A percentile compares a stretch with the other conserved stretches of the same genome.
Evolutionary conservation across 2,888 invertebrate genomes (phyloP).

Genomic region (Tetragonisca angustula): DNA sequence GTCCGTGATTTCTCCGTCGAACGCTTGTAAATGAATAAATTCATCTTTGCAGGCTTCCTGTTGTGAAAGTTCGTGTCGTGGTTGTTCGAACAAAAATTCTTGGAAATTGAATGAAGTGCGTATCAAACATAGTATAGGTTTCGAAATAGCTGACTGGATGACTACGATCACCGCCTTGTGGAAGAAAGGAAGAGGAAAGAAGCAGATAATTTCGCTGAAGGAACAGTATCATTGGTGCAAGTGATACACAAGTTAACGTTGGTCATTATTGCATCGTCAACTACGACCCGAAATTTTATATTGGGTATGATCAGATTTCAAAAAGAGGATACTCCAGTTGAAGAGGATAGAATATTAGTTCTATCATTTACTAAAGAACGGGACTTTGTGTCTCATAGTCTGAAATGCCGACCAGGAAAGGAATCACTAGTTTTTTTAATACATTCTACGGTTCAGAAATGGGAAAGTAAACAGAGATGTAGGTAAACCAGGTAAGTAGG

Average conservation of each 20-base stretch:
- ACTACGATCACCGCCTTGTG: not conserved
- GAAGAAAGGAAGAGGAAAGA: not conserved
- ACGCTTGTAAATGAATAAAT: constrained; percentile 29
- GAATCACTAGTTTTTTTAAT: too few relatives aligned
- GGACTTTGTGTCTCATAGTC: too few relatives aligned
- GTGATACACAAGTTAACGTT: constrained; percentile 39
- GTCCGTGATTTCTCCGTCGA: not conserved
- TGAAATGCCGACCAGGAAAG: too few relatives aligned
- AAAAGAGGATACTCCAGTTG: not conserved
- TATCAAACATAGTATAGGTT: constrained; percentile 8
- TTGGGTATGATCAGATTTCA: constrained; percentile 4
- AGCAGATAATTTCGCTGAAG: not conserved
- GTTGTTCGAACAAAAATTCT: constrained; percentile 12
- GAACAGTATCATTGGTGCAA: constrained; percentile 11
- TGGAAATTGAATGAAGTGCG: constrained; percentile 16
- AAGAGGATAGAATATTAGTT: not conserved
- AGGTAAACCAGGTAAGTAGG: too few relatives aligned
- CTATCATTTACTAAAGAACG: not conserved
- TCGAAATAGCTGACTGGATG: constrained; percentile 21
- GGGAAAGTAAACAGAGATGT: too few relatives aligned
- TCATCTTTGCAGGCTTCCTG: not conserved
- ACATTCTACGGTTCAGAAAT: too few relatives aligned
- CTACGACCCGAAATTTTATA: constrained; percentile 13
- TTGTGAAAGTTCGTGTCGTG: constrained; percentile 19
- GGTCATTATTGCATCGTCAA: constrained; percentile 32